Evolutionary conservation across 30 jellyfish, hydroid and myxozoan species (phyloP), one percentile per base, ranked within the genome.

Genomic region (Chrysaora quinquecirrha): DNA sequence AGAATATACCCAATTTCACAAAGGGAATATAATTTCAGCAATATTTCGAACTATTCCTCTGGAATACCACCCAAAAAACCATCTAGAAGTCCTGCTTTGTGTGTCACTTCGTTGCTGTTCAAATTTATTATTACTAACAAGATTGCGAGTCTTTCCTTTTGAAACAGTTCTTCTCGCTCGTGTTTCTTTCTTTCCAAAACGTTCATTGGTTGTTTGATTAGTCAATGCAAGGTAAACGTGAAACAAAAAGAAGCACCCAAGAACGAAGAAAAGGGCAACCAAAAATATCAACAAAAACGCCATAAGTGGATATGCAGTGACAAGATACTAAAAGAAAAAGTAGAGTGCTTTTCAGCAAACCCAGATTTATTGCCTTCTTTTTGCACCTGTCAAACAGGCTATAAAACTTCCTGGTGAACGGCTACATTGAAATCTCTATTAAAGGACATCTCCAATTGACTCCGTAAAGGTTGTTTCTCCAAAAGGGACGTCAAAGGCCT

Each of bases 141-240:
- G n/a, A n/a, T n/a, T n/a, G 16, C 9, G 34, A 27, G 77, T 29
- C 27, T 43, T 72, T 34, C 75, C 38, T 73, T 88, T 82, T 7
- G 73, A 48, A 3, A 20, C 6, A 25, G 33, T 58, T 58, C 10
- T 19, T n/a, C 19, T 19, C 3, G 16, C 20, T 58, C 6, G 32
- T 58, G 2, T 64, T 7, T 29, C 61, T 20, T 23, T 70, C 73
- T 70, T 70, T 25, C 75, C 63, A 14, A 76, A 50, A 21, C 84
- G 80, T 68, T 90, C 97, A 64, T 90, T 90, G 43, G 97, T 83
- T 22, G 97, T 90, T 75, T 73, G 81, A 48, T 90, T 90, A 12
- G 96, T 72, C 54, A 90, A 30, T 20, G 82, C 73, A 34, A 90
- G 90, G 49, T 64, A 84, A 25, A 71, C 61, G 68, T 90, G 97